Evolutionary conservation across 2,888 invertebrate genomes (phyloP), one percentile per base, ranked within the genome.

Genomic region (Junonia oenone): DNA sequence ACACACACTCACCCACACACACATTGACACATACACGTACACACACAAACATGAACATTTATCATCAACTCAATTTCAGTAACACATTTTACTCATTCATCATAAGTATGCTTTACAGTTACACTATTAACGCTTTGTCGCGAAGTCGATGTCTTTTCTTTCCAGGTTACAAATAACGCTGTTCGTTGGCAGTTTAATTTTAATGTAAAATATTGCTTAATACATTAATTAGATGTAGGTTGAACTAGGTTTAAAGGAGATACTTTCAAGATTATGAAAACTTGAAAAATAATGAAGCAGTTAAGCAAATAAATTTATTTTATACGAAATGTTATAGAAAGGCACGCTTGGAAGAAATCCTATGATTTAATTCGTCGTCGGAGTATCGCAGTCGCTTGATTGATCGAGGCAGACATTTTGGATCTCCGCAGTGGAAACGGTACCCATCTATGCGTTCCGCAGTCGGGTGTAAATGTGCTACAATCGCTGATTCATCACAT

Each of bases 271-370:
- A 73, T 71, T 63, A 65, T 56, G 57, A 65, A 64, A 62, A 63
- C 65, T 66, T 59, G 55, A 62, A 63, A 59, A 64, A 33, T 33
- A 64, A 61, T 55, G 56, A 62, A 64, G 65, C 61, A 63, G 62
- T 63, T 64, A 70, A 74, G 71, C 68, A 68, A 71, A 68, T 75
- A 73, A 76, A 82, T 85, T 86, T 81, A 83, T 84, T 76, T 88
- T 88, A 78, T 83, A 77, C 81, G 75, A 83, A 86, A 90, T 90
- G 86, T 90, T 90, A 90, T 90, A 90, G 90, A 90, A 88, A 81
- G 85, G 85, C 58, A 82, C 81, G 77, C 82, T 83, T 78, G 89
- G 90, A 89, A 83, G 90, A 85, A 87, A 88, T 83, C 87, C 86
- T 79, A 84, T 81, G 83, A 85, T 87, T 82, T 82, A 79, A 81